Percentiles rank a stretch among this genome's conserved stretches.
These are phyloP conservation scores for Lapara coniferarum DNA, from an alignment of 2,888 invertebrate species.

Conservation along the genomic window DNA sequence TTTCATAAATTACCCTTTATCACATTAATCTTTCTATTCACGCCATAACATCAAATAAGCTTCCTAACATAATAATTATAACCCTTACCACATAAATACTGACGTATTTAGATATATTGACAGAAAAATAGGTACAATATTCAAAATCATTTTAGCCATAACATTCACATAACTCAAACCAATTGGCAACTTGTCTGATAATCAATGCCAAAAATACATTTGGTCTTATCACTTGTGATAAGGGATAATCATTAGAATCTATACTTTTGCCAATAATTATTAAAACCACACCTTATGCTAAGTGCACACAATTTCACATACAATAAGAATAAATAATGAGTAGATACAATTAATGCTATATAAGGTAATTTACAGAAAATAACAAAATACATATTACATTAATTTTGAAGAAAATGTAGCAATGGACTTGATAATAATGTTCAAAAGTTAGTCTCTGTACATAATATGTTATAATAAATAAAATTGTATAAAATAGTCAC, in stretches of 20 bases:
- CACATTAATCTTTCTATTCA: slow-evolving; percentile 30
- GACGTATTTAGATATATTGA: not conserved
- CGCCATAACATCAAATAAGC: slow-evolving; percentile 4
- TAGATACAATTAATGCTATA: not conserved
- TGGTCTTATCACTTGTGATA: not conserved
- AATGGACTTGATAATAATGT: slow-evolving; percentile 11
- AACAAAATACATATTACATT: not conserved
- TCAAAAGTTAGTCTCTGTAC: slow-evolving; percentile 24
- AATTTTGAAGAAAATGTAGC: slow-evolving; percentile 12
- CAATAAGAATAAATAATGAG: not conserved
- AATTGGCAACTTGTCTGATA: not conserved
- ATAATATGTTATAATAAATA: slow-evolving; percentile 11
- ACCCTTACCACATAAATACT: slow-evolving; percentile 1
- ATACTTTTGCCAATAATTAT: slow-evolving; percentile 6
- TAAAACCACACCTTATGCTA: not conserved
- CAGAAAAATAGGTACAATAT: too few relatives aligned
- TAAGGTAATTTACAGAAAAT: slow-evolving; percentile 28
- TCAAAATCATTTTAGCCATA: too few relatives aligned
- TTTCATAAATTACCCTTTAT: slow-evolving; percentile 43
- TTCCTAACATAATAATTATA: not conserved
- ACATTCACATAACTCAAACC: too few relatives aligned
- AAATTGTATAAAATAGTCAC: slow-evolving; percentile 15
- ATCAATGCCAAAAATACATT: too few relatives aligned
- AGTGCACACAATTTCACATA: slow-evolving; percentile 3
- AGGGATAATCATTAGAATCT: slow-evolving; percentile 6